Percentiles rank a stretch among this genome's conserved stretches.
Evolutionary conservation across 1,140 invertebrate species (phyloP).

Genomic region (Delia radicum): DNA sequence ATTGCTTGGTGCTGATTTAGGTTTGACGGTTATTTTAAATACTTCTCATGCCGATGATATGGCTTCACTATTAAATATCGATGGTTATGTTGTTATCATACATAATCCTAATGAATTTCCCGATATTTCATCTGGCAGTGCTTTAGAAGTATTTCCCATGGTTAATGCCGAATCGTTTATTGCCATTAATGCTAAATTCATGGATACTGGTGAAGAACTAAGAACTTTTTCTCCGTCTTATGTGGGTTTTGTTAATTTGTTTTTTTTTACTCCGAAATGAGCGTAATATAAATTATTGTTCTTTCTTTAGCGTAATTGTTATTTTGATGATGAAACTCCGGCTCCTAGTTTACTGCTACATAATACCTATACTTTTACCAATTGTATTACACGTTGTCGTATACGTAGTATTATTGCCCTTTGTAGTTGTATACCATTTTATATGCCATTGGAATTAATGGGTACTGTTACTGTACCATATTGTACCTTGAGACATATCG

Average conservation of each 20-base stretch:
- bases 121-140: constrained; percentile 21
- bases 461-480: constrained; percentile 35
- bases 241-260: constrained; percentile 9
- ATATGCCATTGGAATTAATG: constrained; percentile 54
- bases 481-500: constrained; percentile 46
- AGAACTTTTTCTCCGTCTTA: constrained; percentile 34
- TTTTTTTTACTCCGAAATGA: background rate
- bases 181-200: constrained; percentile 33
- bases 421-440: constrained; percentile 62
- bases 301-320: constrained; percentile 42
- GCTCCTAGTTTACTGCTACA: constrained; percentile 33
- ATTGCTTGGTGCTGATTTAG: constrained; percentile 45
- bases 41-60: constrained; percentile 48
- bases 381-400: constrained; percentile 61
- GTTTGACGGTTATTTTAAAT: constrained; percentile 53
- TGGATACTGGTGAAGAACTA: constrained; percentile 38
- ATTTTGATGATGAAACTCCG: constrained; percentile 54
- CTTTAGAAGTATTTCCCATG: constrained; percentile 16
- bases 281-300: background rate
- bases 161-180: constrained; percentile 23
- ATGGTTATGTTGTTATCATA: constrained; percentile 31
- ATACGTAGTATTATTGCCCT: constrained; percentile 58
- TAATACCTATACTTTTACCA: constrained; percentile 48
- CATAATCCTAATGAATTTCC: constrained; percentile 29
- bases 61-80: constrained; percentile 33